Percentiles rank a stretch among this genome's conserved stretches.
phyloP scores from a whole-genome alignment of 2,888 invertebrate genomes.

The Philereme vetulata region DNA sequence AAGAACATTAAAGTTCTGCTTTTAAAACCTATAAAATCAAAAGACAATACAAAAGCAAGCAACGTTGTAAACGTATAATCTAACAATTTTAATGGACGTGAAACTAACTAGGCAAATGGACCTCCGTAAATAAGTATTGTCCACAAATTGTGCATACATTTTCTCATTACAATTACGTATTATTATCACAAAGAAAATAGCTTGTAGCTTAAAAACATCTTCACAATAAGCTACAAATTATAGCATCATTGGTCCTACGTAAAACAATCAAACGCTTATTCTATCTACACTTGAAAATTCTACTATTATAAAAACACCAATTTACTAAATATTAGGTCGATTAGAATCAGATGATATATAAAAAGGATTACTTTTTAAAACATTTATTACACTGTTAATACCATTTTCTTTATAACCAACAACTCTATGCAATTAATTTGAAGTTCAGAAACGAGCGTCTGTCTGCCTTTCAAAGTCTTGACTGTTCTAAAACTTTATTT shows the following conservation, averaged over 20 bases:
- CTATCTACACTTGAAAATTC: slow-evolving; percentile 49
- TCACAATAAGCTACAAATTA: slow-evolving; percentile 49
- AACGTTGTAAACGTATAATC: slow-evolving; percentile 66
- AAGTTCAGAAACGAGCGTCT: slow-evolving; percentile 57
- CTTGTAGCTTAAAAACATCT: slow-evolving; percentile 47
- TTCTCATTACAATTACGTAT: slow-evolving; percentile 65
- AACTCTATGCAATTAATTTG: slow-evolving; percentile 9
- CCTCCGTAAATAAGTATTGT: slow-evolving; percentile 80
- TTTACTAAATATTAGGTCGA: slow-evolving; percentile 45
- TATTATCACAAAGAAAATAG: slow-evolving; percentile 71
- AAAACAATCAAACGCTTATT: slow-evolving; percentile 45
- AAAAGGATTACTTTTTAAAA: slow-evolving; percentile 30
- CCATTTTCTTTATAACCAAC: slow-evolving; percentile 12
- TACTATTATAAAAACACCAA: slow-evolving; percentile 68
- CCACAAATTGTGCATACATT: slow-evolving; percentile 77
- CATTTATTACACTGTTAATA: slow-evolving; percentile 35
- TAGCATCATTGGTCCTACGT: slow-evolving; percentile 64
- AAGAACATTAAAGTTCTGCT: no score
- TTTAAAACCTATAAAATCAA: neutral
- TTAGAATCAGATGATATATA: slow-evolving; percentile 37
- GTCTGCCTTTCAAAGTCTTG: slow-evolving; percentile 55
- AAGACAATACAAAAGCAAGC: slow-evolving; percentile 42
- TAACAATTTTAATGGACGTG: slow-evolving; percentile 70
- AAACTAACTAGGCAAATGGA: slow-evolving; percentile 73
- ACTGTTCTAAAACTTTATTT: slow-evolving; percentile 48